Base-by-base conservation (phyloP, 35 echinoderm and acorn worm species). In the Ophiothrix spiculata region DNA sequence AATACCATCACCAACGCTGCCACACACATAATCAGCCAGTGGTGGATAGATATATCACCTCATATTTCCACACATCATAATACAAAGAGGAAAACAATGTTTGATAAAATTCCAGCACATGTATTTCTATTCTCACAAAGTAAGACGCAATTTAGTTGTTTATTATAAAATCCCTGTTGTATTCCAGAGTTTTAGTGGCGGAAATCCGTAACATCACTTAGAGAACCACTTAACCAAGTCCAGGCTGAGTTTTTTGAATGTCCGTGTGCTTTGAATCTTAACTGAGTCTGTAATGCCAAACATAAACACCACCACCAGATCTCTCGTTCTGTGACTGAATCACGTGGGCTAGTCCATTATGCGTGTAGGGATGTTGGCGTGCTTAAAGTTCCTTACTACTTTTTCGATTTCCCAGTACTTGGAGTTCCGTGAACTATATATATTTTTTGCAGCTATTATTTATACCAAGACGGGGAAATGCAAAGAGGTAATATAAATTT, bases 1-100 rank as follows among this genome's bases (percentile, higher is more conserved):
- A 69, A 69, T 69, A 69, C 29, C 60, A 69, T 69, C 8, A 15
- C 60, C 42, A 49, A 10, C 42, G 19, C n/a, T 49, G 23, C 17
- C 60, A 28, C 60, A 69, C 60, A 15, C 60, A 19, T 6, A 10
- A 19, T 19, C 6, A 19, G 19, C 19, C 6, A 12, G 16, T 69
- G 60, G 60, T 69, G 29, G 60, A 69, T 69, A 69, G n/a, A n/a
- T 69, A 69, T 69, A 28, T 69, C 60, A 69, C 60, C 60, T 69
- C 60, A 69, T 69, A 49, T 49, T 69, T 69, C 60, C 60, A 69
- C 6, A n/a, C n/a, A n/a, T n/a, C n/a, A n/a, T n/a, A n/a, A n/a
- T n/a, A n/a, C n/a, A n/a, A n/a, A n/a, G n/a, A n/a, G n/a, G n/a
- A n/a, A n/a, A n/a, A n/a, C n/a, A n/a, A n/a, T 10, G 42, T 49